Base-by-base conservation (phyloP, 2,888 invertebrate genomes). In the Cephus runcator region DNA sequence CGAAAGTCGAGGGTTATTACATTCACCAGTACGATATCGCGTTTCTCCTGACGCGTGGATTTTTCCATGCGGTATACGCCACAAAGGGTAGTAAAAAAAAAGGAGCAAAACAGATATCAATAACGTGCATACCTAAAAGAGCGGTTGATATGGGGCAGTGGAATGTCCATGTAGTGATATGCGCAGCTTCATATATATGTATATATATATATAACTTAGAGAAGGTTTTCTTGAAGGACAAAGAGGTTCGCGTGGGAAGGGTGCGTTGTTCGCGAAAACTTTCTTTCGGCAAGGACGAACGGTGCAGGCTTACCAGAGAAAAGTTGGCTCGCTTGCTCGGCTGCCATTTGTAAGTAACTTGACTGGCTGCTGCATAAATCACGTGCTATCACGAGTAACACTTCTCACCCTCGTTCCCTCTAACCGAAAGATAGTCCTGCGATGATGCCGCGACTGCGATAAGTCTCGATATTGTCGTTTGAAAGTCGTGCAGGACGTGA, bases 291-390 rank as follows among this genome's bases (percentile, higher is more conserved):
- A 30, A 33, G 12, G 34, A 23, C 71, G 34, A 71, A 34, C 71
- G 23, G 12, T 33, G 71, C 71, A 71, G 71, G 74, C 23, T 74
- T 35, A 30, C 74, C 30, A 12, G 30, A 36, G 74, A 31, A 75
- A 69, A 75, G 23, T 75, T 36, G 33, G 40, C 30, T 30, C 31
- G 31, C 69, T 12, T 30, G n/a, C 30, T 31, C 33, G 74, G 74
- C 35, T 40, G 69, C 76, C 79, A 76, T 79, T 76, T 79, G 73
- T 73, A 79, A 79, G 69, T 79, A 69, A 69, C 73, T 76, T 73
- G 75, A 71, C 30, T 76, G 36, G 77, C 30, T 74, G 77, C 40
- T 75, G 79, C 79, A 79, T 79, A 79, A 79, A 79, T 79, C 76
- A 76, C 34, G n/a, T 71, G 76, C 69, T 76, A 79, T 79, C 79